phyloP scores from a whole-genome alignment of 2,888 invertebrate genomes.

The Epinotia brunnichana region DNA sequence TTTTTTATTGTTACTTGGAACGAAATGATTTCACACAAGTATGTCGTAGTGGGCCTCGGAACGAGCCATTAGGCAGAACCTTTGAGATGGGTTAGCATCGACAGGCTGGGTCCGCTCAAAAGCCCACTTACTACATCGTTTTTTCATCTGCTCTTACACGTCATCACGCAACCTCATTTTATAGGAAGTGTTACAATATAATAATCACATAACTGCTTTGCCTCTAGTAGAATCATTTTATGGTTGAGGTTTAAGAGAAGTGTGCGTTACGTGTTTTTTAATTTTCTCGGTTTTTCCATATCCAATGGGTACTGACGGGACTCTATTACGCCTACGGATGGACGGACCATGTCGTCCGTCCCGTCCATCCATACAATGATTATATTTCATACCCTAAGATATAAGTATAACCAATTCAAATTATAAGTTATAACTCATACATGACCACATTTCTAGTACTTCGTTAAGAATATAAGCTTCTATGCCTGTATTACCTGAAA shows the following conservation, averaged over 20 bases:
- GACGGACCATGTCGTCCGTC: too few relatives aligned
- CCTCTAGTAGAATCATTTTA: background rate
- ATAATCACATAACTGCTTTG: conserved; percentile 16
- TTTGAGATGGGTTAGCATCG: conserved; percentile 70
- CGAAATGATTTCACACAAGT: conserved; percentile 42
- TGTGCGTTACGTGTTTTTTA: background rate
- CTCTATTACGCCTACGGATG: background rate
- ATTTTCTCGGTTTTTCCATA: background rate
- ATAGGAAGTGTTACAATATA: conserved; percentile 13
- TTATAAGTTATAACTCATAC: too few relatives aligned
- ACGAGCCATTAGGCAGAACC: conserved; percentile 68
- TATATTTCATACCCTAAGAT: background rate
- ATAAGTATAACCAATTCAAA: background rate
- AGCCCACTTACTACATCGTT: conserved; percentile 67
- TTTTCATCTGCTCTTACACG: conserved; percentile 67
- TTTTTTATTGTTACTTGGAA: conserved; percentile 1
- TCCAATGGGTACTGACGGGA: background rate
- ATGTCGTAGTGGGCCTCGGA: conserved; percentile 61
- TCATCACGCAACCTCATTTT: conserved; percentile 62
- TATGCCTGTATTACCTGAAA: background rate
- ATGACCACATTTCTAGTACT: background rate
- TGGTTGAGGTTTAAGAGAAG: background rate
- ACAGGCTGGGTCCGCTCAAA: conserved; percentile 59
- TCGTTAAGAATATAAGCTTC: background rate
- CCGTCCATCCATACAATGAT: too few relatives aligned